Percentiles rank a stretch among this genome's conserved stretches.
These are phyloP conservation scores for Molothrus ater DNA, from an alignment of 2,797 vertebrate genomes.

Conservation along the genomic window DNA sequence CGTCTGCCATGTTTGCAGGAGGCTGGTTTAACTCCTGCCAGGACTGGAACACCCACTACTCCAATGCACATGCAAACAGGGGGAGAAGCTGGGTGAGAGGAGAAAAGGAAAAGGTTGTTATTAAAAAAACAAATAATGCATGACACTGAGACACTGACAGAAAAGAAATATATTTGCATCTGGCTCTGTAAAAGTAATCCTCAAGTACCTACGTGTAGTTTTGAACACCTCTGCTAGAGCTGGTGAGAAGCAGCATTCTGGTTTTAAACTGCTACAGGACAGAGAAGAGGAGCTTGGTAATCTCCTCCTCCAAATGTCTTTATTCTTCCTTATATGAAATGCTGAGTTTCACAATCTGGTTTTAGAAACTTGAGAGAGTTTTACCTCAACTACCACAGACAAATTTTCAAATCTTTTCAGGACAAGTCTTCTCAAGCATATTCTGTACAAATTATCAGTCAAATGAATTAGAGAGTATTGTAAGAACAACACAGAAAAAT, in stretches of 20 bases:
- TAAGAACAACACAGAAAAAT: not conserved
- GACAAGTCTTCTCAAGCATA: not conserved
- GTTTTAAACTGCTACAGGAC: not conserved
- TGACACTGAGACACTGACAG: not conserved
- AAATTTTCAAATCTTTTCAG: not conserved
- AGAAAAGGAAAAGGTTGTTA: not conserved
- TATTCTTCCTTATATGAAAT: not conserved
- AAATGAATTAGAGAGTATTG: not conserved
- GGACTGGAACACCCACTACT: conserved; percentile 48
- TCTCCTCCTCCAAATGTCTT: not conserved
- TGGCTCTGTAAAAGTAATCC: not conserved
- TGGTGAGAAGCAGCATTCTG: not conserved
- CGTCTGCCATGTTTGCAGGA: conserved; percentile 84
- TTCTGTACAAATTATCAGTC: not conserved
- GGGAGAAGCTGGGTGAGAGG: conserved; percentile 21
- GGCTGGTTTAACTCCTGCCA: not conserved
- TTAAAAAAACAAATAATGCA: not conserved
- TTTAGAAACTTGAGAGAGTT: not conserved
- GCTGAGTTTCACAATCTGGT: not conserved
- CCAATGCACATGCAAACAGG: not conserved
- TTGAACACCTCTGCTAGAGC: not conserved
- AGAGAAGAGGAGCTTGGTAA: not conserved
- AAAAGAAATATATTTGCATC: not conserved
- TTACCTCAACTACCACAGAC: not conserved
- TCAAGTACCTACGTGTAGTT: not conserved